Evolutionary conservation across 2,797 vertebrate genomes (phyloP), one percentile per base, ranked within the genome.

Genomic region (Craterocephalus amniculus): DNA sequence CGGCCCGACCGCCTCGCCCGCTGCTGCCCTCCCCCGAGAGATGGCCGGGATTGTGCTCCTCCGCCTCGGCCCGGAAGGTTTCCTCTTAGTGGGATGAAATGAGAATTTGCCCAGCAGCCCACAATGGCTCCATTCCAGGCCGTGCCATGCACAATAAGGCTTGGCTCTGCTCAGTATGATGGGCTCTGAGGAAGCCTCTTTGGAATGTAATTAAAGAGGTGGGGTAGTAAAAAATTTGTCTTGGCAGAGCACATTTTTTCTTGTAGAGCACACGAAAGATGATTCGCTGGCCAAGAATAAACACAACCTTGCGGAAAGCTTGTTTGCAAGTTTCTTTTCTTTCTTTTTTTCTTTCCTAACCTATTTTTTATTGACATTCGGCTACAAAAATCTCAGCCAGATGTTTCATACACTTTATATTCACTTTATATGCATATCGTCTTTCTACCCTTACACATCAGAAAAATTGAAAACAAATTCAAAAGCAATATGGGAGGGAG

Each of bases 101-200:
- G 81, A 86, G 86, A 86, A 87, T 87, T 80, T 60, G 72, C 84
- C 87, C 79, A 40, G 74, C 67, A 70, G 52, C 71, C 66, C 71
- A 77, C 88, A 84, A 70, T 87, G 87, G 88, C 83, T 89, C 81
- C 74, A 65, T 82, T 91, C 84, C 87, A 88, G 81, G 74, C 83
- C 59, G 79, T 84, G 83, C 83, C 85, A 78, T 74, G 73, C 83
- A 87, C 87, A 87, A 84, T 91, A 84, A 91, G 81, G 72, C 86
- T 78, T 24, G 73, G 77, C 85, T 66, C 66, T 45, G 81, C 78
- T 84, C 83, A 68, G 55, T 83, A 72, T 78, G 87, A 88, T 74
- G 72, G 72, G 72, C 83, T 91, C 67, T 67, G 64, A 80, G 83
- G 82, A 89, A 85, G 72, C 75, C 67, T 83, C 76, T 78, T 54